Percentiles rank a stretch among this genome's conserved stretches.
phyloP scores from a whole-genome alignment of 2,113 vertebrate genomes.

The Nothoprocta pentlandii region DNA sequence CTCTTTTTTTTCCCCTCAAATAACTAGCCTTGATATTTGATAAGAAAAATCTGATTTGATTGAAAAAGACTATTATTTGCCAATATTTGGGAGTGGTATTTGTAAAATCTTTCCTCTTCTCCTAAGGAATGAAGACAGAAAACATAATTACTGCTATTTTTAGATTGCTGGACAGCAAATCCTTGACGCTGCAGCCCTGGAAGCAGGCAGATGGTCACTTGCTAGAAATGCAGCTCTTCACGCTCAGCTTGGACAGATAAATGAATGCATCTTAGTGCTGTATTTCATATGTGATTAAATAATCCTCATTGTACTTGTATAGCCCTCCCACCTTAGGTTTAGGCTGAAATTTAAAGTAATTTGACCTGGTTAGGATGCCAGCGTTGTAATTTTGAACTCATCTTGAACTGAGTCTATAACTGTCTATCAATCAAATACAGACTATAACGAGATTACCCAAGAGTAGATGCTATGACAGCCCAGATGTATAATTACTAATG shows the following conservation, averaged over 20 bases:
- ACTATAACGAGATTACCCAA: constrained; percentile 60
- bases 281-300: not conserved
- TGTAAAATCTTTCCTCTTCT: not conserved
- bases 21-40: not conserved
- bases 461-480: constrained; percentile 47
- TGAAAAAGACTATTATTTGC: not conserved
- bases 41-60: not conserved
- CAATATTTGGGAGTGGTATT: not conserved
- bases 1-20: not conserved
- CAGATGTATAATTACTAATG: constrained; percentile 61
- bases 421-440: constrained; percentile 38
- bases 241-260: not conserved
- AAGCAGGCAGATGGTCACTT: not conserved
- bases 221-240: not conserved
- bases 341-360: not conserved
- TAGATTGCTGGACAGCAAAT: not conserved
- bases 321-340: not conserved
- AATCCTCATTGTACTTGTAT: not conserved
- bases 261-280: not conserved
- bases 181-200: not conserved
- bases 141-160: not conserved
- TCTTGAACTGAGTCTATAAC: constrained; percentile 5
- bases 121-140: not conserved
- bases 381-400: not conserved
- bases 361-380: not conserved